Percentiles rank a stretch among this genome's conserved stretches.
Conservation (phyloP, 2,888 invertebrate genomes). For the Nemurella pictetii region DNA sequence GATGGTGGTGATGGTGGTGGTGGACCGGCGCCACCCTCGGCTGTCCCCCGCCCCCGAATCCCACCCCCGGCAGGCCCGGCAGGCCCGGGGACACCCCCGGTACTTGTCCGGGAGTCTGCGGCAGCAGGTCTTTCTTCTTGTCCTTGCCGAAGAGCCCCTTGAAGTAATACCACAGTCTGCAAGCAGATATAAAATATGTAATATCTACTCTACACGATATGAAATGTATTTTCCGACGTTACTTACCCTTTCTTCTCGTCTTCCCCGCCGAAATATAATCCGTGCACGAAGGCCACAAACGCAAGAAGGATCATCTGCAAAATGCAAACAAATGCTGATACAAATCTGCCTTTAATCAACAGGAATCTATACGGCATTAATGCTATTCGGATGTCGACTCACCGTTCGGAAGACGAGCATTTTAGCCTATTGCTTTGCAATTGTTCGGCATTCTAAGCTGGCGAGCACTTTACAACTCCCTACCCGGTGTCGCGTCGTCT, state of each 20-base stretch:
- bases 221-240: neutral
- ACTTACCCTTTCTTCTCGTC: neutral
- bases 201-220: no score
- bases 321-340: no score
- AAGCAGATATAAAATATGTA: no score
- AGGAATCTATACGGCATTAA: no score
- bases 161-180: neutral
- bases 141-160: neutral
- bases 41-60: neutral
- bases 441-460: neutral
- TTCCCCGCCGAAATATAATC: neutral
- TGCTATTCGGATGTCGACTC: neutral
- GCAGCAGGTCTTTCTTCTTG: neutral
- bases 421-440: neutral
- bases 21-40: neutral
- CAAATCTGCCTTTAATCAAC: no score
- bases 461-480: neutral
- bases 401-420: neutral
- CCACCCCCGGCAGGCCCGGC: no score
- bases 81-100: no score
- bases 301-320: neutral
- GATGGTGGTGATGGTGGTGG: constrained; percentile 5
- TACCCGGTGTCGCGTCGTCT: neutral
- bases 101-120: neutral
- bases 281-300: neutral